phyloP scores from a whole-genome alignment of 2,113 vertebrate species.

The Cettia cetti region DNA sequence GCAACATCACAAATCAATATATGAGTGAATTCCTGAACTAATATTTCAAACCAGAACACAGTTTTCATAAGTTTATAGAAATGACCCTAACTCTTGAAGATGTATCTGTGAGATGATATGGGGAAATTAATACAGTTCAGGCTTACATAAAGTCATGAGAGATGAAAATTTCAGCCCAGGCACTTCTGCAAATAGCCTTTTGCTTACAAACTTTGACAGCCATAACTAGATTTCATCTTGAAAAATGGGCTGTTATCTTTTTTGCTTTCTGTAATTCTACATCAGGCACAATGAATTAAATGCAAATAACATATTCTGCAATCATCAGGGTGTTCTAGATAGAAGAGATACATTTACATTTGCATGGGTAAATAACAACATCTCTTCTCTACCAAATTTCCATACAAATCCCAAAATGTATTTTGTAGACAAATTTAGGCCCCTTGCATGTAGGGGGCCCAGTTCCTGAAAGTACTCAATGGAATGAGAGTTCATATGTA shows the following conservation, averaged over 20 bases:
- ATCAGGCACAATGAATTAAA: background rate
- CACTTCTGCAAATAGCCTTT: background rate
- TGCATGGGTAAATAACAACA: background rate
- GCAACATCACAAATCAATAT: slow-evolving; percentile 48
- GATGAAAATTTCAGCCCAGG: background rate
- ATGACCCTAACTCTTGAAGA: background rate
- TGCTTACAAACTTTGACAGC: background rate
- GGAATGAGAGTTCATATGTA: background rate
- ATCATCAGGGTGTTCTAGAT: background rate
- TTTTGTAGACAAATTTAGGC: background rate
- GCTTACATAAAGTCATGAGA: background rate
- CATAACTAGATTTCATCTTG: background rate
- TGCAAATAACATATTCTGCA: background rate
- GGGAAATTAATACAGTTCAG: background rate
- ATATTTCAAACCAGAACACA: background rate
- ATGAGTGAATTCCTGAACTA: slow-evolving; percentile 30
- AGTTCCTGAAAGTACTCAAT: background rate
- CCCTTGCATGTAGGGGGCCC: background rate
- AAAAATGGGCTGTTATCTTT: background rate
- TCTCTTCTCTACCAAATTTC: background rate
- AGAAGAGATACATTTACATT: background rate
- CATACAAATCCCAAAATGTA: background rate
- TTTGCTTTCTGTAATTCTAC: background rate
- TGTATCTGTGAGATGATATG: background rate
- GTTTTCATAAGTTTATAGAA: background rate